Evolutionary conservation across 2,888 invertebrate species (phyloP).

Genomic region (Theodoxus fluviatilis): DNA sequence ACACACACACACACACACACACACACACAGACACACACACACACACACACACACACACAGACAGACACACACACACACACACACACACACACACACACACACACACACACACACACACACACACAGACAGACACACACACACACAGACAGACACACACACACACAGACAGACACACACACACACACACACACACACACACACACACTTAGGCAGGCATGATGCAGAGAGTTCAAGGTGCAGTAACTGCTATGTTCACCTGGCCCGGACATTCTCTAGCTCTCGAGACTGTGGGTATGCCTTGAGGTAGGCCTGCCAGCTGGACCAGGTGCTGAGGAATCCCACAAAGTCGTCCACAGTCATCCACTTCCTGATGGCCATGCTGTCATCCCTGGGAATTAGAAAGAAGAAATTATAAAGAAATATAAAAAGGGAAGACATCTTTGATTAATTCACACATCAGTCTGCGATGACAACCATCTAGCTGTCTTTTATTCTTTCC

Average conservation of each 20-base stretch:
- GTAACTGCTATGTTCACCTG: constrained; percentile 33
- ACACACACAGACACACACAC: neutral
- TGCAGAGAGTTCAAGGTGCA: neutral
- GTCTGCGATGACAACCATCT: too few species aligned
- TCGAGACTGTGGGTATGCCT: constrained; percentile 33
- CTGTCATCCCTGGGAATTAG: constrained; percentile 22
- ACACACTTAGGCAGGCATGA: neutral
- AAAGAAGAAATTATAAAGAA: neutral
- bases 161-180: neutral
- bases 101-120: neutral
- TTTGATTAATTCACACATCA: neutral
- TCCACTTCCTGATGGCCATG: constrained; percentile 16
- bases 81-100: neutral
- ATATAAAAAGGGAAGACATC: neutral
- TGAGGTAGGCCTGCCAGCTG: constrained; percentile 38
- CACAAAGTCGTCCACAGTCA: constrained; percentile 37
- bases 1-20: neutral
- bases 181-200: constrained; percentile 2
- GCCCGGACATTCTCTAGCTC: constrained; percentile 30
- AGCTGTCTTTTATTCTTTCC: neutral
- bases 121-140: neutral
- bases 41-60: constrained; percentile 16
- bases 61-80: constrained; percentile 13
- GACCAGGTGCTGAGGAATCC: constrained; percentile 46
- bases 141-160: neutral